Evolutionary conservation across 2,888 invertebrate species (phyloP).

Genomic region (Prenolepis imparis): DNA sequence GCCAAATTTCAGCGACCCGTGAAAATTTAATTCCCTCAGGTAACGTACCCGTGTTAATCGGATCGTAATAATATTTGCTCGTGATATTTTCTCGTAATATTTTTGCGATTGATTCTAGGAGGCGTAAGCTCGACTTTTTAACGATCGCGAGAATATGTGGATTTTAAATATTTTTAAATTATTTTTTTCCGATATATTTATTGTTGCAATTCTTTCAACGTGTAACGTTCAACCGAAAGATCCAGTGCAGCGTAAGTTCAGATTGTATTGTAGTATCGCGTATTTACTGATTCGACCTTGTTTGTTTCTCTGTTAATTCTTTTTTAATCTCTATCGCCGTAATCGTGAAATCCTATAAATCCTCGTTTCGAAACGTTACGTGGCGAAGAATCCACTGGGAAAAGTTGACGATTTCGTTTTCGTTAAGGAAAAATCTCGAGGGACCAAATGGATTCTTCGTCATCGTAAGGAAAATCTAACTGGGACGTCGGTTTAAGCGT

Average conservation of each 20-base stretch:
- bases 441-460: no score
- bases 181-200: not conserved
- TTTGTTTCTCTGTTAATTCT: no score
- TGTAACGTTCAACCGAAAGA: no score
- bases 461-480: not conserved
- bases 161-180: not conserved
- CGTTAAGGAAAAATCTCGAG: not conserved
- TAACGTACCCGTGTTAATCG: not conserved
- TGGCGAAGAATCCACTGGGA: no score
- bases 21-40: not conserved
- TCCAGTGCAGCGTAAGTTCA: no score
- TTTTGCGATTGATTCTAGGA: not conserved
- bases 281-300: no score
- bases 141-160: not conserved
- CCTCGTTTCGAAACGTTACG: no score
- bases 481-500: not conserved
- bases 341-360: no score
- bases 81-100: not conserved
- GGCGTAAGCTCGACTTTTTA: no score
- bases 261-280: no score
- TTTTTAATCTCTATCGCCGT: no score
- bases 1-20: conserved; percentile 4
- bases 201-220: no score
- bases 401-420: not conserved
- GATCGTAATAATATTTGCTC: not conserved